Evolutionary conservation across 1,140 invertebrate species (phyloP).

Genomic region (Gryon sp.): DNA sequence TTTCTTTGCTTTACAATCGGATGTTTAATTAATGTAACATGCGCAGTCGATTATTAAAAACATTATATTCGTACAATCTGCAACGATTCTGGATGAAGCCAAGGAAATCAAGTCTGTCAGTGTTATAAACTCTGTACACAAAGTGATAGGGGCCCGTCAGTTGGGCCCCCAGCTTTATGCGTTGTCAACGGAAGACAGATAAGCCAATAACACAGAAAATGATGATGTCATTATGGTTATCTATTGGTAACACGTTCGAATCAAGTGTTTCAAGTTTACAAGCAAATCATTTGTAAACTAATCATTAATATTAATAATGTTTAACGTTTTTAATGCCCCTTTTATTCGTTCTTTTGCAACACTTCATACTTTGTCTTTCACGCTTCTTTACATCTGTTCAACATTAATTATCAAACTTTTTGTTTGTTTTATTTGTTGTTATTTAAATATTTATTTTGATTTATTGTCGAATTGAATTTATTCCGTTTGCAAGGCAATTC

Average conservation of each 20-base stretch:
- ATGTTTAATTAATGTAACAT: conserved; percentile 44
- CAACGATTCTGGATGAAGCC: conserved; percentile 33
- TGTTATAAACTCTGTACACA: conserved; percentile 49
- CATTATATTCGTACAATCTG: conserved; percentile 42
- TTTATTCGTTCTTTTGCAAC: too few relatives aligned
- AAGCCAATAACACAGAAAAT: conserved; percentile 57
- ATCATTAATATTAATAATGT: conserved; percentile 24
- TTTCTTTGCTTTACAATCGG: conserved; percentile 21
- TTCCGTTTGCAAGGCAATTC: too few relatives aligned
- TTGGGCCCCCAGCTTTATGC: conserved; percentile 26
- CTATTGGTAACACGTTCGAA: conserved; percentile 43
- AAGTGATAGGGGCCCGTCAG: conserved; percentile 57
- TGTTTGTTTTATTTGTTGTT: too few relatives aligned
- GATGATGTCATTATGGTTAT: conserved; percentile 58
- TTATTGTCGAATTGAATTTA: too few relatives aligned
- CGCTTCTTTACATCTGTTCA: too few relatives aligned
- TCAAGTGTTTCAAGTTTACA: conserved; percentile 8
- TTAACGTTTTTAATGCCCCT: too few relatives aligned
- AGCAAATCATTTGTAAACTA: conserved; percentile 16
- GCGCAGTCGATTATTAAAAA: conserved; percentile 41
- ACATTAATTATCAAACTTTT: too few relatives aligned
- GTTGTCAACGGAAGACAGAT: conserved; percentile 39
- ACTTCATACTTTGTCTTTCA: too few relatives aligned
- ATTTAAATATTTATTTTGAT: too few relatives aligned
- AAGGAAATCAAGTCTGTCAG: conserved; percentile 46